These are phyloP conservation scores for Microcebus ravelobensis DNA, from an alignment of 2,113 vertebrate species.

Conservation along the genomic window DNA sequence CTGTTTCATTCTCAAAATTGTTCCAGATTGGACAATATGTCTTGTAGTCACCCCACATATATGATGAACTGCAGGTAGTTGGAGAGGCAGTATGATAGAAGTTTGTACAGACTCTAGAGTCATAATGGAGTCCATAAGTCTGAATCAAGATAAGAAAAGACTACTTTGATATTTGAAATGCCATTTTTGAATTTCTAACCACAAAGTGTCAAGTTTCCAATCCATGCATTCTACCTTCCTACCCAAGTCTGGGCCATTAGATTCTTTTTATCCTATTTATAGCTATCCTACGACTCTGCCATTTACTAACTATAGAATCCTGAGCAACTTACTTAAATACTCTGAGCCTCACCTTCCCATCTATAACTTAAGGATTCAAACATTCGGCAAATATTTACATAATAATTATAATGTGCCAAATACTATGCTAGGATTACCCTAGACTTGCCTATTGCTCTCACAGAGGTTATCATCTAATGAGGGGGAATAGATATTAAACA, in stretches of 20 bases:
- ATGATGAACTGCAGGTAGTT: neutral
- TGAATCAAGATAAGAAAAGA: neutral
- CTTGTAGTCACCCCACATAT: neutral
- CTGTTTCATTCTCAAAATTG: neutral
- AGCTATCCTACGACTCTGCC: neutral
- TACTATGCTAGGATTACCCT: neutral
- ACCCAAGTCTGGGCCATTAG: neutral
- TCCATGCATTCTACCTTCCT: neutral
- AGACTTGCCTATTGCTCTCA: neutral
- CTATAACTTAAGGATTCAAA: neutral
- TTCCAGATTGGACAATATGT: neutral
- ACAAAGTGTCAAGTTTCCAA: constrained; percentile 11
- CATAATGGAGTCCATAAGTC: neutral
- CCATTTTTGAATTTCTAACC: constrained; percentile 21
- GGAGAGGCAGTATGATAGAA: neutral
- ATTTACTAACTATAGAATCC: neutral
- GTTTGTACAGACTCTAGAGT: neutral
- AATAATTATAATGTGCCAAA: neutral
- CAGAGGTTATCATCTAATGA: neutral
- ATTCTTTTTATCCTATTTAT: constrained; percentile 12
- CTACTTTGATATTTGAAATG: neutral
- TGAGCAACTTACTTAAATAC: neutral
- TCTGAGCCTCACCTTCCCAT: neutral
- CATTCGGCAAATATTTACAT: constrained; percentile 26
- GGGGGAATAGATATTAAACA: neutral